Conservation (phyloP, 1,140 invertebrate species). For the Tetragonula clypearis region DNA sequence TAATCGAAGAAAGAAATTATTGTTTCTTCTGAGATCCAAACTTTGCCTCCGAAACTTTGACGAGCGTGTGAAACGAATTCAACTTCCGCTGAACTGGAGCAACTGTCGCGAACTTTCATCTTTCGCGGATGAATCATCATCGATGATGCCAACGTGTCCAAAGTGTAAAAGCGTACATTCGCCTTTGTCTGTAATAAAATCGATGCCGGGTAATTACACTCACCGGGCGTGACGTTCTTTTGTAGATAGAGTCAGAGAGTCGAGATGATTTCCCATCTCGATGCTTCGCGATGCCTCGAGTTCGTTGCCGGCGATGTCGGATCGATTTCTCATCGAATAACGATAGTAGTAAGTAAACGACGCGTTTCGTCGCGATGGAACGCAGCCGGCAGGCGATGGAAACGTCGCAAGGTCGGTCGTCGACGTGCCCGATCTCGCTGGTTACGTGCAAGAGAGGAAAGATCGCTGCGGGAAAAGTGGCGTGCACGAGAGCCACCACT, state of each 20-base stretch:
- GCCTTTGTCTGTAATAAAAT: conserved; percentile 12
- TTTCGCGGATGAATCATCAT: not conserved
- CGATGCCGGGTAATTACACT: not conserved
- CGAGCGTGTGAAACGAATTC: not conserved
- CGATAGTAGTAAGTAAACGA: not conserved
- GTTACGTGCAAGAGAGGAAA: not conserved
- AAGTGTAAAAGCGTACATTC: not conserved
- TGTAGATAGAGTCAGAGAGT: too few relatives aligned
- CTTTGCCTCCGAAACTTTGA: too few relatives aligned
- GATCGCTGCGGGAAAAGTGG: conserved; percentile 20
- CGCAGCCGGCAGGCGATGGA: conserved; percentile 27
- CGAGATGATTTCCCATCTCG: not conserved
- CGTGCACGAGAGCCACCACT: not conserved
- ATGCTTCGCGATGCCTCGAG: not conserved
- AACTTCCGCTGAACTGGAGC: not conserved
- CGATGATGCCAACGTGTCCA: not conserved
- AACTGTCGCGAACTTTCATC: not conserved
- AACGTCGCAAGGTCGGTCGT: conserved; percentile 67
- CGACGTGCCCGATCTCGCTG: conserved; percentile 41
- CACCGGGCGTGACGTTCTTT: not conserved
- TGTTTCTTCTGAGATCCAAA: too few relatives aligned
- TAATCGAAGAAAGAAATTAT: too few relatives aligned
- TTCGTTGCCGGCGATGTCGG: not conserved
- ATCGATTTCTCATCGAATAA: conserved; percentile 35
- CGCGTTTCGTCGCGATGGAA: conserved; percentile 22